A percentile compares a stretch with the other conserved stretches of the same genome.
phyloP scores from a whole-genome alignment of 2,888 invertebrate genomes.

The Limulus polyphemus region DNA sequence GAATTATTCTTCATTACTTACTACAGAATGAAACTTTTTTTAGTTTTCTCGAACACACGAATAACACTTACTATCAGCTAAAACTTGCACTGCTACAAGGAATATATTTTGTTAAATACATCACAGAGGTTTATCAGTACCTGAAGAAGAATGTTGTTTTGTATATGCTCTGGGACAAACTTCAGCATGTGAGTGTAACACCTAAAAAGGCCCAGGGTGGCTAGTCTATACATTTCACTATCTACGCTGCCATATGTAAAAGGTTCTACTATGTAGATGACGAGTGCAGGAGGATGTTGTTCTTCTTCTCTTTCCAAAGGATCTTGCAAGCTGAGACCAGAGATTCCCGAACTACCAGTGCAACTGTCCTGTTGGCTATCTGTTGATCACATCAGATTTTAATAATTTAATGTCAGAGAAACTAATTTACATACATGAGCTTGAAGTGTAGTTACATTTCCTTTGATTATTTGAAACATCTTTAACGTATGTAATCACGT shows the following conservation, averaged over 20 bases:
- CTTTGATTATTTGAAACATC: too few species aligned
- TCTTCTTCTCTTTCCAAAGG: constrained; percentile 30
- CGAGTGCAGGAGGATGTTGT: constrained; percentile 70
- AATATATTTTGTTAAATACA: too few species aligned
- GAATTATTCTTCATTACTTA: background rate
- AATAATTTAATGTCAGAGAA: too few species aligned
- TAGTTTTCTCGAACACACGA: background rate
- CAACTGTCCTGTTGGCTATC: too few species aligned
- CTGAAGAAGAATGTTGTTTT: constrained; percentile 66
- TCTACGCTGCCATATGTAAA: constrained; percentile 62
- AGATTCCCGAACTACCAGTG: too few species aligned
- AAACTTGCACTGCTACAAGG: too few species aligned
- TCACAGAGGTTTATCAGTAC: constrained; percentile 36
- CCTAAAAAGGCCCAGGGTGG: constrained; percentile 66
- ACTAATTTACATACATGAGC: too few species aligned
- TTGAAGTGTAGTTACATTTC: too few species aligned
- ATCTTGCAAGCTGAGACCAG: too few species aligned
- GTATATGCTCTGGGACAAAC: constrained; percentile 59
- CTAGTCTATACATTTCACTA: constrained; percentile 57
- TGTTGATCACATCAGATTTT: too few species aligned
- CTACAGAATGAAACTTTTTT: constrained; percentile 5
- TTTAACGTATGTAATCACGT: too few species aligned
- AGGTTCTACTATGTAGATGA: constrained; percentile 94
- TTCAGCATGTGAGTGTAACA: constrained; percentile 67
- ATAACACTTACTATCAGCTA: too few species aligned